A percentile compares a stretch with the other conserved stretches of the same genome.
Conservation (phyloP, 37 sponge, comb jelly and placozoan species). For the Tethya wilhelma region DNA sequence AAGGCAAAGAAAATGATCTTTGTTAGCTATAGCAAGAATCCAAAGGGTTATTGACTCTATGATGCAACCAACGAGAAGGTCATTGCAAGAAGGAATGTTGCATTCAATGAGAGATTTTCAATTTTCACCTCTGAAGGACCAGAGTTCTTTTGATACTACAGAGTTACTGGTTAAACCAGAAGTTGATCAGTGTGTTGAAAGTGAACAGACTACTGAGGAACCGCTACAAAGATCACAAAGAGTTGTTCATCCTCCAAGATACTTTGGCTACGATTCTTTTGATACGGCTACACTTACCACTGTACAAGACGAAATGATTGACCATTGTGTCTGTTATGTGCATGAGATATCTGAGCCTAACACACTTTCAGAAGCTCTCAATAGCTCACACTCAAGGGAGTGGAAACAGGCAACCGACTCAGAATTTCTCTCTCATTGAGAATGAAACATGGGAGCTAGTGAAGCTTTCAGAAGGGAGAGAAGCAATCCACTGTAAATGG, state of each 20-base stretch:
- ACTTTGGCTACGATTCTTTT: constrained; percentile 9
- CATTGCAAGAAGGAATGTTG: constrained; percentile 20
- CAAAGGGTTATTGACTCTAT: constrained; percentile 47
- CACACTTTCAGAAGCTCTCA: constrained; percentile 27
- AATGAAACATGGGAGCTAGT: constrained; percentile 52
- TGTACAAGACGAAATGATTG: constrained; percentile 1
- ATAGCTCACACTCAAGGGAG: neutral
- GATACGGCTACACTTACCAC: neutral
- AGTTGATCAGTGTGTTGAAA: neutral
- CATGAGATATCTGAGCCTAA: constrained; percentile 1
- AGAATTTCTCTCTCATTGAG: constrained; percentile 41
- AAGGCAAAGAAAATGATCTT: constrained; percentile 36
- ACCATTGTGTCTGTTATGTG: neutral
- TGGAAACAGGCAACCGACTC: constrained; percentile 45
- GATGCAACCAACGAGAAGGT: constrained; percentile 19
- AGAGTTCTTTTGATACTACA: neutral
- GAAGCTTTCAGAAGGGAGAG: constrained; percentile 17
- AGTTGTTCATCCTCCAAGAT: neutral
- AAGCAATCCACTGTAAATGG: constrained; percentile 42
- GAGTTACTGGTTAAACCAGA: neutral
- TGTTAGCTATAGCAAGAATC: constrained; percentile 30
- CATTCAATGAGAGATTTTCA: constrained; percentile 39
- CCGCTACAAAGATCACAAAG: constrained; percentile 17
- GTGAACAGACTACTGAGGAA: constrained; percentile 6
- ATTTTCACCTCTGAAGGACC: neutral